Conservation (phyloP, 1,140 invertebrate species). For the Diploscapter pachys region DNA sequence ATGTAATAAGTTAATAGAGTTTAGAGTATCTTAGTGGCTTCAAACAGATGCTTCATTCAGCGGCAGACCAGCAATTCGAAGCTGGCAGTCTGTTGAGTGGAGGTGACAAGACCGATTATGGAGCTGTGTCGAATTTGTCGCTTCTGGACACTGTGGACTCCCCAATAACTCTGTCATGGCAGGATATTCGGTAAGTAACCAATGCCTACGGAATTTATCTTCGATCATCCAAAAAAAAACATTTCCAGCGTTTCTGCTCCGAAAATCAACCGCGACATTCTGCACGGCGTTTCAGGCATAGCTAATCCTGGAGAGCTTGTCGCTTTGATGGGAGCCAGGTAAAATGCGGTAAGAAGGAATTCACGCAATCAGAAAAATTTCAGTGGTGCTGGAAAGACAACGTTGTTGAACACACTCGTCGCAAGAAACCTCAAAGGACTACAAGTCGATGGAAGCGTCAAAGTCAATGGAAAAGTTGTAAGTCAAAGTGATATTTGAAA, state of each 20-base stretch:
- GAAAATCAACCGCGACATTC: conserved; percentile 16
- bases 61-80: no score
- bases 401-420: conserved; percentile 52
- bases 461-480: conserved; percentile 51
- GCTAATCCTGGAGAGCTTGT: conserved; percentile 48
- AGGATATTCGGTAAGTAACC: conserved; percentile 21
- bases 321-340: conserved; percentile 58
- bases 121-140: background rate
- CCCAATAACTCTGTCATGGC: conserved; percentile 28
- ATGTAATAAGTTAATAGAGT: no score
- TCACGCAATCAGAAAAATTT: conserved; percentile 25
- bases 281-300: conserved; percentile 25
- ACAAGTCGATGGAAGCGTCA: conserved; percentile 50
- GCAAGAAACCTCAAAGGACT: conserved; percentile 52
- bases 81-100: no score
- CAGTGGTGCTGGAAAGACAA: conserved; percentile 59
- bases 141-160: conserved; percentile 25
- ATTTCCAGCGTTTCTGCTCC: conserved; percentile 13
- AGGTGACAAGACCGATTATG: no score
- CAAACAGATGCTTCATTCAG: no score
- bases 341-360: conserved; percentile 40
- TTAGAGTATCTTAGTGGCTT: no score
- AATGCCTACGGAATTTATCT: background rate
- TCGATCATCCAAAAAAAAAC: background rate
- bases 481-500: background rate